These are phyloP conservation scores for Geophilus truncorum DNA, from an alignment of 2,888 invertebrate species.

Conservation along the genomic window DNA sequence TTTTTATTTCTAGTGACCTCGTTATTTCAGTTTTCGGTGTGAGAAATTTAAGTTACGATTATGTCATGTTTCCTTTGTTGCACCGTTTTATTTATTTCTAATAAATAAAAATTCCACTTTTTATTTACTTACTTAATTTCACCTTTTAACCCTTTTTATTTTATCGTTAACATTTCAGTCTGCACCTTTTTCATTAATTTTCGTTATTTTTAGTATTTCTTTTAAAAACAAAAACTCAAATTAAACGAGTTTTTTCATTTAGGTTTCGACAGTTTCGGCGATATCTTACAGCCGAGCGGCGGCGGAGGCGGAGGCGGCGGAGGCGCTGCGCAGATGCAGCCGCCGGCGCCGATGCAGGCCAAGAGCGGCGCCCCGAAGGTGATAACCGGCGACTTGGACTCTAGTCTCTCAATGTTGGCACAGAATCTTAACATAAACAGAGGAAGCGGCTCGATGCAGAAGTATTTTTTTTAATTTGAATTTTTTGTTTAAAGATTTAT, in stretches of 20 bases:
- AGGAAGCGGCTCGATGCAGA: slow-evolving; percentile 36
- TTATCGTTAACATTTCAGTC: too few species aligned
- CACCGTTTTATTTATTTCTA: neutral
- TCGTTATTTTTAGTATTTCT: neutral
- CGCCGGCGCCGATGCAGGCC: neutral
- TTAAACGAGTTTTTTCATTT: slow-evolving; percentile 35
- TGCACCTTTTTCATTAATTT: neutral
- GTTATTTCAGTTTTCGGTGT: slow-evolving; percentile 47
- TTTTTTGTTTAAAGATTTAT: neutral
- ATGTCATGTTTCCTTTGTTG: neutral
- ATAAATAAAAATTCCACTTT: neutral
- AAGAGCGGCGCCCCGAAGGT: slow-evolving; percentile 56
- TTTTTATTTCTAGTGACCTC: slow-evolving; percentile 34
- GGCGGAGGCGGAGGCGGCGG: neutral
- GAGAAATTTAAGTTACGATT: slow-evolving; percentile 44
- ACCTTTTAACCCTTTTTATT: too few species aligned
- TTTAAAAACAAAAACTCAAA: neutral
- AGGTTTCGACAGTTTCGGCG: slow-evolving; percentile 70
- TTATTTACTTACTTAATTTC: neutral
- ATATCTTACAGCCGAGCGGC: slow-evolving; percentile 59
- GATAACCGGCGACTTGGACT: slow-evolving; percentile 87
- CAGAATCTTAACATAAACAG: slow-evolving; percentile 67
- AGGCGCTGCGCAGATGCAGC: neutral
- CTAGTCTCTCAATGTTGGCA: slow-evolving; percentile 85
- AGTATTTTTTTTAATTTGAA: slow-evolving; percentile 35